Conservation (phyloP, 2,797 vertebrate genomes). For the Melanotaenia trifasciata region DNA sequence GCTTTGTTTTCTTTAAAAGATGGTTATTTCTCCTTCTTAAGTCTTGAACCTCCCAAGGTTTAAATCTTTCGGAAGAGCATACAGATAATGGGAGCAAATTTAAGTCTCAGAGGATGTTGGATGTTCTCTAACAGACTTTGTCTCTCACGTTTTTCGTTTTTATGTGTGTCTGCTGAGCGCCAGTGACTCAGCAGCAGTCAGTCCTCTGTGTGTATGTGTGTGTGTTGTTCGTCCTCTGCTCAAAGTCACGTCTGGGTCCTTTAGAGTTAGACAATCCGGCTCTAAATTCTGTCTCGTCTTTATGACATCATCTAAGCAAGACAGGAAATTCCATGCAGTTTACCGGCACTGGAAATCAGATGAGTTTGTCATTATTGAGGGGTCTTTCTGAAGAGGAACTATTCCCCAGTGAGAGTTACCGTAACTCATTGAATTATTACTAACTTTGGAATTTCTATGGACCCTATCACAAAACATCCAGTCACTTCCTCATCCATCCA, state of each 20-base stretch:
- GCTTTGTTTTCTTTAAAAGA: slow-evolving; percentile 19
- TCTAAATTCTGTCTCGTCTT: slow-evolving; percentile 65
- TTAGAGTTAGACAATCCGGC: slow-evolving; percentile 61
- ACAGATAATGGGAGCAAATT: slow-evolving; percentile 16
- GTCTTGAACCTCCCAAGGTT: slow-evolving; percentile 1
- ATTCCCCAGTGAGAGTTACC: slow-evolving; percentile 20
- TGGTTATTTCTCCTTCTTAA: slow-evolving; percentile 19
- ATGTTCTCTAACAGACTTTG: slow-evolving; percentile 33
- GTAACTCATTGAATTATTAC: slow-evolving; percentile 34
- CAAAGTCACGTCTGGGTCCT: slow-evolving; percentile 79
- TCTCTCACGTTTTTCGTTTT: slow-evolving; percentile 34
- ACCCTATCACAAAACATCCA: background rate
- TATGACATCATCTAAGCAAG: slow-evolving; percentile 64
- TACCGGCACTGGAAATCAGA: slow-evolving; percentile 44
- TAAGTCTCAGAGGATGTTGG: slow-evolving; percentile 9
- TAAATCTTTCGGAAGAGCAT: slow-evolving; percentile 6
- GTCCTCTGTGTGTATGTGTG: slow-evolving; percentile 39
- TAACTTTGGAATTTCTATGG: slow-evolving; percentile 12
- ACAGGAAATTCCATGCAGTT: slow-evolving; percentile 63
- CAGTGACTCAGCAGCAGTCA: slow-evolving; percentile 79
- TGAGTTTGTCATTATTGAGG: slow-evolving; percentile 23
- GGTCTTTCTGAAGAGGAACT: slow-evolving; percentile 70
- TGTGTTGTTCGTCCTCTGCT: slow-evolving; percentile 69
- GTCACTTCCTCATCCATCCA: slow-evolving; percentile 37
- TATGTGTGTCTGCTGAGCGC: slow-evolving; percentile 49